Percentiles rank a stretch among this genome's conserved stretches.
These are phyloP conservation scores for Nephila pilipes DNA, from an alignment of 1,140 invertebrate species.

Conservation along the genomic window DNA sequence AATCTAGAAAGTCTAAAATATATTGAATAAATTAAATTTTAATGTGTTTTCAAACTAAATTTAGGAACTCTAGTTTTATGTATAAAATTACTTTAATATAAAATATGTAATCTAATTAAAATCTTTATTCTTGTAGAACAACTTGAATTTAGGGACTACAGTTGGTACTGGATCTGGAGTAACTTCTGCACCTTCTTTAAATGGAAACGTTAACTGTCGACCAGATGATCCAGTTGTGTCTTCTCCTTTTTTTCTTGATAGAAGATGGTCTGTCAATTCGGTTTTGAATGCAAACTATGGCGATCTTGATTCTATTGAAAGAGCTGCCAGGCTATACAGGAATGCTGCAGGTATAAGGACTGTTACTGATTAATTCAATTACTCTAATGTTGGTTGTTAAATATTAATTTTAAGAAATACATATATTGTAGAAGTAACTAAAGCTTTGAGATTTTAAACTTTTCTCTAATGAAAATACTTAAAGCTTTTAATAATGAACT, in stretches of 20 bases:
- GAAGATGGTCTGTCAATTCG: constrained; percentile 78
- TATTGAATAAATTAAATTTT: too few species aligned
- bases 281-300: constrained; percentile 78
- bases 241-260: constrained; percentile 77
- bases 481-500: too few species aligned
- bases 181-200: constrained; percentile 8
- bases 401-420: neutral
- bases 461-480: too few species aligned
- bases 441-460: neutral
- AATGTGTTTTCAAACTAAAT: too few species aligned
- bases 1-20: too few species aligned
- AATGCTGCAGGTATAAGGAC: constrained; percentile 85
- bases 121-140: constrained; percentile 78
- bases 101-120: too few species aligned
- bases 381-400: too few species aligned
- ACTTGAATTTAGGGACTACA: constrained; percentile 79
- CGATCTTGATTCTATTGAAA: constrained; percentile 85
- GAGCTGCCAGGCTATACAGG: constrained; percentile 87
- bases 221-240: constrained; percentile 76
- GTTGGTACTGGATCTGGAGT: constrained; percentile 56
- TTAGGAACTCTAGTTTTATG: too few species aligned
- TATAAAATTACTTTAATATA: too few species aligned
- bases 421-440: neutral
- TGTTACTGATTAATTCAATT: too few species aligned
- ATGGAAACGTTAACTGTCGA: constrained; percentile 48